Conservation (phyloP, 2,888 invertebrate genomes). For the Pecten maximus region DNA sequence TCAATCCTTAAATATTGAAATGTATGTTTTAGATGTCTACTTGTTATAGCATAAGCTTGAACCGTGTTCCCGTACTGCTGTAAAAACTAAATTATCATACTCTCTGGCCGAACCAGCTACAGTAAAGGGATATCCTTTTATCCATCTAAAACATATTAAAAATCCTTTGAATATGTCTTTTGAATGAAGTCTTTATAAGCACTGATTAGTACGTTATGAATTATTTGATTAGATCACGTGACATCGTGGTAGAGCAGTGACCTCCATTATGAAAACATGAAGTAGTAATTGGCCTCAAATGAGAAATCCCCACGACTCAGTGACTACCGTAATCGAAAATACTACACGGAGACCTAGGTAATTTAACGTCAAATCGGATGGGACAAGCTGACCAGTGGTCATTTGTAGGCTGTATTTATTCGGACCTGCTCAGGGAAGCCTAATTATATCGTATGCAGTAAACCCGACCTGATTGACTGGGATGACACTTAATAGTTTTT, state of each 20-base stretch:
- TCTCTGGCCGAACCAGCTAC: too few relatives aligned
- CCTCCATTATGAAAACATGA: conserved; percentile 7
- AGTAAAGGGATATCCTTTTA: too few relatives aligned
- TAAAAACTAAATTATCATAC: too few relatives aligned
- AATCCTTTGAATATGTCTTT: too few relatives aligned
- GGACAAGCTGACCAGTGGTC: neutral
- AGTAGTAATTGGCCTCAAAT: conserved; percentile 15
- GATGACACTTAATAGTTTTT: neutral
- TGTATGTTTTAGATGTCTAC: too few relatives aligned
- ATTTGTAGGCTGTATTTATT: neutral
- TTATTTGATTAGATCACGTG: neutral
- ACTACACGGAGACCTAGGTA: neutral
- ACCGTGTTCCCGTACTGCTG: too few relatives aligned
- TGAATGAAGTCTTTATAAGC: too few relatives aligned
- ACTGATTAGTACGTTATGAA: neutral
- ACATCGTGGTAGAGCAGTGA: neutral
- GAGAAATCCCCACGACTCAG: neutral
- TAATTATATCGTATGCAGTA: conserved; percentile 5
- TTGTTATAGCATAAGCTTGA: too few relatives aligned
- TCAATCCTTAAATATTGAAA: too few relatives aligned
- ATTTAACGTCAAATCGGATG: neutral
- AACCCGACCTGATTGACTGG: neutral
- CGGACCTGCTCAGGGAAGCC: neutral
- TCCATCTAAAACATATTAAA: too few relatives aligned
- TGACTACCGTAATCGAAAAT: neutral